Percentiles rank a stretch among this genome's conserved stretches.
phyloP scores from a whole-genome alignment of 2,797 vertebrate species.

The Saxicola maurus region DNA sequence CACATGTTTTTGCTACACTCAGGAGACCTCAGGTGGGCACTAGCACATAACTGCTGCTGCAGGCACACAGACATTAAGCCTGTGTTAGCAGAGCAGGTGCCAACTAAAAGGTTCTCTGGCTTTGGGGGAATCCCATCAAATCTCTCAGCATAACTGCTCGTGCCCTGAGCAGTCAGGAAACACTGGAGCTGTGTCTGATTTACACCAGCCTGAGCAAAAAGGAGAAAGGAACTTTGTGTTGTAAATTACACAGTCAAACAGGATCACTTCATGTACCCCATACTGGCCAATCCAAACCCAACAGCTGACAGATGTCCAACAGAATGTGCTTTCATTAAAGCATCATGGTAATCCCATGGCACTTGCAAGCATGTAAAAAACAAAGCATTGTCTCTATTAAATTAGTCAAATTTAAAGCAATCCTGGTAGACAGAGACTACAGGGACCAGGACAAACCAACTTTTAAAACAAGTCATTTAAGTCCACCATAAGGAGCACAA shows the following conservation, averaged over 20 bases:
- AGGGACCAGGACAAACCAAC: neutral
- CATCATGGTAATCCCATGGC: neutral
- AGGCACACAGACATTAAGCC: neutral
- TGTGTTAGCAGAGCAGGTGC: neutral
- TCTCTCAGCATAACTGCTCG: neutral
- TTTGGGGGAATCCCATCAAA: neutral
- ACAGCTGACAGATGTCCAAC: neutral
- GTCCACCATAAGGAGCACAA: neutral
- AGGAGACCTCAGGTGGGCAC: neutral
- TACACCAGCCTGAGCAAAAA: neutral
- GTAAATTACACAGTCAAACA: neutral
- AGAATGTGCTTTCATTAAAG: neutral
- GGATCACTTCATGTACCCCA: neutral
- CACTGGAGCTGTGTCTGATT: neutral
- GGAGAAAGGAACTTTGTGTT: neutral
- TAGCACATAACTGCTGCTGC: neutral
- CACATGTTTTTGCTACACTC: neutral
- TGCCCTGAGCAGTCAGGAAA: rapidly evolving
- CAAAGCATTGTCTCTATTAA: neutral
- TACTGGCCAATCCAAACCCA: neutral
- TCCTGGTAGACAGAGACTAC: neutral
- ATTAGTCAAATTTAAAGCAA: neutral
- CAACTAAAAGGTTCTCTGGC: neutral
- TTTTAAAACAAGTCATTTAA: neutral
- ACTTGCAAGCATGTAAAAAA: neutral